These are phyloP conservation scores for Syngnathus rostellatus DNA, from an alignment of 2,797 vertebrate species.

Conservation along the genomic window DNA sequence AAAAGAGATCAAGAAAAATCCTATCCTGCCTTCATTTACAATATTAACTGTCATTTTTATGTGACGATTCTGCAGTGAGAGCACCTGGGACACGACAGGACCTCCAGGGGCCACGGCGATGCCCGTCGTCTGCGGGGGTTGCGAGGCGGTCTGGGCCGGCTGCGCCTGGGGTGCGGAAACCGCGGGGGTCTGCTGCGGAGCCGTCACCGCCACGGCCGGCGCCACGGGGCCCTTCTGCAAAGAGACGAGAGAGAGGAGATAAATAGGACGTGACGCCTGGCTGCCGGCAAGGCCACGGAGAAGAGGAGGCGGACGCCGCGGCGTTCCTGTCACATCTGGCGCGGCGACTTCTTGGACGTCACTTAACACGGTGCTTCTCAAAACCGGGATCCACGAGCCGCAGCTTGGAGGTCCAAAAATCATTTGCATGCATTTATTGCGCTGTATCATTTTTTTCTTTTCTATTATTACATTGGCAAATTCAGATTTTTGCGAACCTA, in stretches of 20 bases:
- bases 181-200: conserved; percentile 68
- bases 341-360: conserved; percentile 58
- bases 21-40: neutral
- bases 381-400: too few species aligned
- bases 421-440: neutral
- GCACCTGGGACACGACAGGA: conserved; percentile 75
- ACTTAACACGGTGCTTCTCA: conserved; percentile 38
- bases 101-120: conserved; percentile 66
- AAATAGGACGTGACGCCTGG: conserved; percentile 72
- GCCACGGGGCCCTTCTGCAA: conserved; percentile 70
- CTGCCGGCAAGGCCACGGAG: conserved; percentile 71
- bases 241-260: conserved; percentile 59
- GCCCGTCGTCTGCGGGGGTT: conserved; percentile 61
- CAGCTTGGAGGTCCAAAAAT: neutral
- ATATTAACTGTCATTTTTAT: neutral
- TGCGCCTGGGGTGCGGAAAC: conserved; percentile 62
- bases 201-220: conserved; percentile 62
- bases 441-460: neutral
- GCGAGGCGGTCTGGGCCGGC: conserved; percentile 60
- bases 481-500: neutral
- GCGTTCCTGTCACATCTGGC: conserved; percentile 69
- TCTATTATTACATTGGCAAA: too few species aligned
- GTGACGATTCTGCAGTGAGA: neutral
- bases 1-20: too few species aligned
- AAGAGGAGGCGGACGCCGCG: conserved; percentile 59